Conservation (phyloP, 2,113 vertebrate genomes). For the Mystacornis crossleyi region DNA sequence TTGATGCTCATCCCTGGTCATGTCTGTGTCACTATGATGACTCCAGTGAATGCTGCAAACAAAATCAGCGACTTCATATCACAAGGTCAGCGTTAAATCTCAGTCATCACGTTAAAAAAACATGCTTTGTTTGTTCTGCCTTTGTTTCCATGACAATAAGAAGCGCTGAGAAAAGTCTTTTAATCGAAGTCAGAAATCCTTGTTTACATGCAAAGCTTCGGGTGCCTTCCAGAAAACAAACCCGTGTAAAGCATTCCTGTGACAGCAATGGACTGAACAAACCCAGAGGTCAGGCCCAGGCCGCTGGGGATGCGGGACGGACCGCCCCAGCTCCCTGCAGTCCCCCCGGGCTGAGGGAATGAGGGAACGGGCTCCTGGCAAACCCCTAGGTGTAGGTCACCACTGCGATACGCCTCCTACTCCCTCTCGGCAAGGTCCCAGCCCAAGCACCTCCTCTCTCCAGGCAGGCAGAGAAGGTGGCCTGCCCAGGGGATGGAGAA, state of each 20-base stretch:
- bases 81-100: background rate
- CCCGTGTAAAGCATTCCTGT: background rate
- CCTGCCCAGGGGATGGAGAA: background rate
- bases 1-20: background rate
- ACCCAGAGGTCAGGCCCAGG: background rate
- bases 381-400: background rate
- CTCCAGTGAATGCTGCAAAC: background rate
- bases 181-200: background rate
- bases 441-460: background rate
- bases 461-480: background rate
- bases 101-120: background rate
- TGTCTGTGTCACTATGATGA: accelerated
- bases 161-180: background rate
- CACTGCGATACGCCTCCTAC: background rate
- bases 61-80: background rate
- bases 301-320: accelerated
- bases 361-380: background rate
- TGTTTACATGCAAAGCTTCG: background rate
- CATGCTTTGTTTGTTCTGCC: background rate
- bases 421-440: background rate
- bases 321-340: accelerated
- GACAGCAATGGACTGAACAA: background rate
- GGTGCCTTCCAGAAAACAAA: background rate
- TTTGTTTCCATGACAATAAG: background rate
- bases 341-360: accelerated